Evolutionary conservation across 2,797 vertebrate species (phyloP).

Genomic region (Astyanax mexicanus): DNA sequence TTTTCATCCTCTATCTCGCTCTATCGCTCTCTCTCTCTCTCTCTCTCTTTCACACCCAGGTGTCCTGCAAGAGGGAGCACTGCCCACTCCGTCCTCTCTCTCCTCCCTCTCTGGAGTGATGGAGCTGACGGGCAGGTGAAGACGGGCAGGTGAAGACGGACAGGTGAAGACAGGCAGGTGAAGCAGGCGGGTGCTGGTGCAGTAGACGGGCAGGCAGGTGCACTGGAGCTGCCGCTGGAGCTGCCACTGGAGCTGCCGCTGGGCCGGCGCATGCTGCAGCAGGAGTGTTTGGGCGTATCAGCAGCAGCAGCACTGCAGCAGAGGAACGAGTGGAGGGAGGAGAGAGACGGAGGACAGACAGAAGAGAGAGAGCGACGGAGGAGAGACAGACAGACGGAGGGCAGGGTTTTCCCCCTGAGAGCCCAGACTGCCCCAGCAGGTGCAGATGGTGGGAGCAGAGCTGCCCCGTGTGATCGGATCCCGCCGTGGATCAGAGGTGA

Average conservation of each 20-base stretch:
- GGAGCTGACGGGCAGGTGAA: no score
- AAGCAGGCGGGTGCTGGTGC: neutral
- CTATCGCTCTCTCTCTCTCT: neutral
- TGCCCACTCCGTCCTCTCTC: neutral
- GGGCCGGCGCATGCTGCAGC: slow-evolving; percentile 4
- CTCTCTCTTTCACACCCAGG: neutral
- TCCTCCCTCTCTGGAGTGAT: neutral
- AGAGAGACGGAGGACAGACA: neutral
- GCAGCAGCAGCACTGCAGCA: slow-evolving; percentile 10
- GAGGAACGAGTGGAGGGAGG: neutral
- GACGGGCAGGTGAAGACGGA: no score
- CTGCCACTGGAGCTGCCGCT: neutral
- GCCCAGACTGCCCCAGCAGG: neutral
- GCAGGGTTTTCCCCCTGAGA: neutral
- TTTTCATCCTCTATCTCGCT: no score
- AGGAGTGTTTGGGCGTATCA: neutral
- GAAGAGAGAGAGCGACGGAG: neutral
- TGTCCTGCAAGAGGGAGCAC: neutral
- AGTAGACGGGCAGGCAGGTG: neutral
- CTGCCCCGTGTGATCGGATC: neutral
- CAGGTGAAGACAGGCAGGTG: neutral
- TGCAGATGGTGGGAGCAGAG: neutral
- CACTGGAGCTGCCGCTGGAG: neutral
- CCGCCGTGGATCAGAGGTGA: neutral
- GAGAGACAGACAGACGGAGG: neutral